Conservation (phyloP, 2,113 vertebrate genomes). For the Aldabrachelys gigantea region DNA sequence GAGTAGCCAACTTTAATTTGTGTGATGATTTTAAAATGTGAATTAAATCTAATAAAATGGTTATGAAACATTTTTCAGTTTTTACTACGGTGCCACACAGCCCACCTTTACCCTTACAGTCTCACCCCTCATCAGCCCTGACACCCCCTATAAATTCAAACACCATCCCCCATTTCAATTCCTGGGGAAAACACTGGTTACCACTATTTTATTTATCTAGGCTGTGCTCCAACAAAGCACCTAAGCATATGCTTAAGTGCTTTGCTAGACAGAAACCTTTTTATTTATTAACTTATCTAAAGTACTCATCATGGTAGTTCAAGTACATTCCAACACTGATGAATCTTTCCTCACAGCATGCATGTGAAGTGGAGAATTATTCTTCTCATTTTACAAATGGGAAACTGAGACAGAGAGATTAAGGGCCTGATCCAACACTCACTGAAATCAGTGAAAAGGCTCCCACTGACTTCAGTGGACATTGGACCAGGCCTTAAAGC, state of each 20-base stretch:
- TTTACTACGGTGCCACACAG: too few relatives aligned
- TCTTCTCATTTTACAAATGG: not conserved
- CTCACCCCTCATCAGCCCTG: too few relatives aligned
- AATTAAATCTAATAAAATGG: too few relatives aligned
- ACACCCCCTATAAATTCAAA: too few relatives aligned
- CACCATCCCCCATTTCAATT: too few relatives aligned
- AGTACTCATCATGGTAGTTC: not conserved
- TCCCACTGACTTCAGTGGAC: not conserved
- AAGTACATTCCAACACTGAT: not conserved
- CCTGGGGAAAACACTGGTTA: not conserved
- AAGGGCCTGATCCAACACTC: not conserved
- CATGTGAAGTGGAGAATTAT: not conserved
- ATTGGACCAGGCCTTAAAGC: not conserved
- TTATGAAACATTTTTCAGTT: too few relatives aligned
- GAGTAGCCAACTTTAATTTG: too few relatives aligned
- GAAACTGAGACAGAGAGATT: not conserved
- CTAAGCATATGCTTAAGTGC: not conserved
- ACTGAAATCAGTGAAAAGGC: not conserved
- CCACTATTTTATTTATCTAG: not conserved
- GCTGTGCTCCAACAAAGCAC: not conserved
- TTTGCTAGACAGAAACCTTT: not conserved
- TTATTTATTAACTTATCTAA: not conserved
- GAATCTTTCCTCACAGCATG: not conserved
- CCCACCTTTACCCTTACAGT: too few relatives aligned
- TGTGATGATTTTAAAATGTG: too few relatives aligned